Conservation (phyloP, 2,888 invertebrate genomes). For the Orchesellides sinensis region DNA sequence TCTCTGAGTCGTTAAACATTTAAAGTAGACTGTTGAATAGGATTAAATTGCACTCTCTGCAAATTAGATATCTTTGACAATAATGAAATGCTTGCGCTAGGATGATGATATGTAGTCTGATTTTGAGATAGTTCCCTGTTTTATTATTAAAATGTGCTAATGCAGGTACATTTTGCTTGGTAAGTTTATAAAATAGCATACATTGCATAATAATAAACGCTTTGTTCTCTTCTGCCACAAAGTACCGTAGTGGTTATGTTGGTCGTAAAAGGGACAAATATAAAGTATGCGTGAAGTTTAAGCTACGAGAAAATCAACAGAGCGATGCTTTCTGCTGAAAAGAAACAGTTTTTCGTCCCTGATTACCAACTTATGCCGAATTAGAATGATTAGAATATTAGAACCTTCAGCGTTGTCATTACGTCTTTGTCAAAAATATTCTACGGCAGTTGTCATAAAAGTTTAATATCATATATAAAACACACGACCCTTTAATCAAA, state of each 20-base stretch:
- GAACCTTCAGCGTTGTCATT: too few relatives aligned
- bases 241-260: background rate
- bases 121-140: background rate
- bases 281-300: background rate
- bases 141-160: background rate
- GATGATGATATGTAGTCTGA: conserved; percentile 2
- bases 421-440: too few relatives aligned
- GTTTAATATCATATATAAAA: too few relatives aligned
- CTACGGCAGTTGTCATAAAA: too few relatives aligned
- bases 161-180: conserved; percentile 6
- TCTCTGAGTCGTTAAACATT: conserved; percentile 45
- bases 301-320: conserved; percentile 19
- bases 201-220: background rate
- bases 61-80: conserved; percentile 41
- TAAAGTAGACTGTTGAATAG: conserved; percentile 17
- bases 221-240: background rate
- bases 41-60: conserved; percentile 33
- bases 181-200: background rate
- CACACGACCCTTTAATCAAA: too few relatives aligned
- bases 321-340: conserved; percentile 17
- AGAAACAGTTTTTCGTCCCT: too few relatives aligned
- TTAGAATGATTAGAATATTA: too few relatives aligned
- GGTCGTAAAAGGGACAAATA: background rate
- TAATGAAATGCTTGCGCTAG: conserved; percentile 20
- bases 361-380: too few relatives aligned